Evolutionary conservation across 2,888 invertebrate species (phyloP), one percentile per base, ranked within the genome.

Genomic region (Steinernema carpocapsae): DNA sequence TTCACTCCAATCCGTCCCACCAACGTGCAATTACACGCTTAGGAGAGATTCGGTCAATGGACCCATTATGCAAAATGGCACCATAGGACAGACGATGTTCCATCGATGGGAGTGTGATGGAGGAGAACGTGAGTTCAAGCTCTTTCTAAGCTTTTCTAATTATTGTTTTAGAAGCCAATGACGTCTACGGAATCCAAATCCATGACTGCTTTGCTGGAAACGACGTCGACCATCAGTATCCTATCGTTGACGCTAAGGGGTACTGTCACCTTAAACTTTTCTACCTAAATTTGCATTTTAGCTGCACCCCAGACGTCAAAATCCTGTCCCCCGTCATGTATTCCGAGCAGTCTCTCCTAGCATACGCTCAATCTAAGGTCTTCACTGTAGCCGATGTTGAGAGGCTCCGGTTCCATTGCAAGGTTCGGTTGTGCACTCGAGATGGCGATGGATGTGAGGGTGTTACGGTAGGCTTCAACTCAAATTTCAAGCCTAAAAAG

Each of bases 91-190:
- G 70, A 80, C 80, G 7, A 79, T 86, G n/a, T 86, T 79, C 76
- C 86, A 86, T 75, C 75, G 84, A 72, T 86, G 86, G 86, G 86
- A 86, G 59, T 86, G 86, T 71, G 82, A 84, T 26, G 85, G 83
- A 46, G 77, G 79, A 7, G 82, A 83, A 76, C 26, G 74, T 74
- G 32, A 56, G 29, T 74, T 14, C n/a, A 24, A 6, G 51, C n/a
- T 72, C 14, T 22, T 42, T 32, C 42, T 22, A 3, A 7, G 45
- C 7, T n/a, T 14, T 24, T 42, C 64, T 24, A 29, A 19, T 14
- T 1, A 29, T 46, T n/a, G 19, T 72, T 81, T 71, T 70, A 85
- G 84, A 80, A 70, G 80, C 82, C 0, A 82, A 77, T 42, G 73
- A 79, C 45, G 85, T 79, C 32, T 85, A 82, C 73, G 85, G 85